Evolutionary conservation across 2,797 vertebrate genomes (phyloP), one percentile per base, ranked within the genome.

Genomic region (Melanotaenia trifasciata): DNA sequence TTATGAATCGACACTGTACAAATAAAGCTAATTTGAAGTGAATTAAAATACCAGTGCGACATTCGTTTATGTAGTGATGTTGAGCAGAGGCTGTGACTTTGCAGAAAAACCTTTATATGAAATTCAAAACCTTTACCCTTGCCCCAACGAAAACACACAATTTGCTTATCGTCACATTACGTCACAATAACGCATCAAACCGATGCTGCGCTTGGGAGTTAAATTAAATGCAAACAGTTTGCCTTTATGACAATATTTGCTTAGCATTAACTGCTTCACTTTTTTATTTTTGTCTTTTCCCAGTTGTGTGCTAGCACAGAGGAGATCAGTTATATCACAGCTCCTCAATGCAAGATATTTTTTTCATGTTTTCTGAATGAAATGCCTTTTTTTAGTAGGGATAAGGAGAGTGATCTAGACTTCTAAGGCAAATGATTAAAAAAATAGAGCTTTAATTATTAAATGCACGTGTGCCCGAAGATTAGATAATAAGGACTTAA

Each of bases 21-120:
- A 50, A 50, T 50, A 50, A 50, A 50, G n/a, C n/a, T 50, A 6
- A 45, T 6, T 45, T 45, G n/a, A 50, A 50, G 0, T 22, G 20
- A 45, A 45, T 40, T 32, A 51, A 82, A 82, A 77, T 26, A 54
- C 81, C 79, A 90, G 85, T 84, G 80, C 77, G 71, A 64, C 58
- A 71, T 60, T 70, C 26, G 13, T 78, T 38, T 74, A 51, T 74
- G 74, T 86, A 74, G 62, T 64, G 78, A 83, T 56, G 75, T 22
- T 22, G 47, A 50, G 47, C n/a, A 72, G 59, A 71, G 38, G 47
- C 32, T n/a, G 47, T 1, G 9, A 45, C 2, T 32, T 43, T 61
- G 3, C 10, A 59, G 22, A 26, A 22, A 36, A 5, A 38, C 8
- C 22, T 36, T 35, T 28, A 56, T 22, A 26, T 67, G 28, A 26